These are phyloP conservation scores for Calameuta filiformis DNA, from an alignment of 2,888 invertebrate species.

Conservation along the genomic window DNA sequence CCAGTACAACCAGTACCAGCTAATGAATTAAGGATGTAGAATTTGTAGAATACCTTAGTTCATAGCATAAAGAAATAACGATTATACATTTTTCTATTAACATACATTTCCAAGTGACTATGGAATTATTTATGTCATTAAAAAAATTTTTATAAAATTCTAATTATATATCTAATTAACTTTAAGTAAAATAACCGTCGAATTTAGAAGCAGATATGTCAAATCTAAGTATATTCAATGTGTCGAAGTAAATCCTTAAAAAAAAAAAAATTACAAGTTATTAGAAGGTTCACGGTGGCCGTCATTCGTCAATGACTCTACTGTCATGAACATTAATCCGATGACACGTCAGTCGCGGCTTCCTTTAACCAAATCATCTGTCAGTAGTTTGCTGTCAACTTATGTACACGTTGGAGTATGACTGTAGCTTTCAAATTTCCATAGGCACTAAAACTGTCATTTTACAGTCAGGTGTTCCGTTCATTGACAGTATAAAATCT, in stretches of 20 bases:
- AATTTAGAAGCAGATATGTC: background rate
- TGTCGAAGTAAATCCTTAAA: background rate
- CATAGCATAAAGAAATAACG: background rate
- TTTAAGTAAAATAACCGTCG: too few species aligned
- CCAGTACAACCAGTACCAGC: background rate
- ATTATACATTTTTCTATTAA: background rate
- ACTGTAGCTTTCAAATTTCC: background rate
- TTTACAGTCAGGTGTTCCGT: background rate
- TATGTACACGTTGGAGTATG: background rate
- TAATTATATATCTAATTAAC: background rate
- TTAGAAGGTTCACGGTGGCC: background rate
- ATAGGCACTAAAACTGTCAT: background rate
- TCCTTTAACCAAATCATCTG: background rate
- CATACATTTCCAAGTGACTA: background rate
- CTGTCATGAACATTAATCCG: background rate
- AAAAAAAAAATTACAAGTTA: too few species aligned
- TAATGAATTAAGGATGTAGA: background rate
- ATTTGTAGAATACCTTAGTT: background rate
- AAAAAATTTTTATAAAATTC: background rate
- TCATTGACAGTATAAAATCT: background rate
- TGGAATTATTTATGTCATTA: background rate
- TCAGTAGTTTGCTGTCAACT: background rate
- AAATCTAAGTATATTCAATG: background rate
- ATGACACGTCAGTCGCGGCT: background rate
- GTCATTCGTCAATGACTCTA: background rate